Conservation (phyloP, 2,888 invertebrate genomes). For the Erpobdella octoculata region DNA sequence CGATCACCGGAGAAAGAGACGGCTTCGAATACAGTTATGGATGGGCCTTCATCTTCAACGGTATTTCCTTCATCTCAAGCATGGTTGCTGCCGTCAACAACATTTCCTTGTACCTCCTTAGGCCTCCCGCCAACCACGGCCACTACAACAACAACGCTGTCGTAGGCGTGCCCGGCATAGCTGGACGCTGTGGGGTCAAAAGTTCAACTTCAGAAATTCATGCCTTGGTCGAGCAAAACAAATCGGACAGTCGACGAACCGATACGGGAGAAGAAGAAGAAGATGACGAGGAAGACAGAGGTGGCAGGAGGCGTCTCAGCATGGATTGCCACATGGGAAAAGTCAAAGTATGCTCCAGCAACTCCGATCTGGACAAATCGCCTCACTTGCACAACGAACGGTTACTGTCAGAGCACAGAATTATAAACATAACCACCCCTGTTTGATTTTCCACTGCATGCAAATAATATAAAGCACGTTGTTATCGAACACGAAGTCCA, state of each 20-base stretch:
- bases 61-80: constrained; percentile 46
- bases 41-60: constrained; percentile 50
- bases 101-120: constrained; percentile 45
- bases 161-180: background rate
- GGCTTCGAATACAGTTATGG: constrained; percentile 36
- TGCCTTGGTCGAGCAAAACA: constrained; percentile 19
- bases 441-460: no score
- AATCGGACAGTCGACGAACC: background rate
- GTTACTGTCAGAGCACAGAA: constrained; percentile 15
- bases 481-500: no score
- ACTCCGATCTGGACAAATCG: constrained; percentile 8
- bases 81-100: constrained; percentile 47
- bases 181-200: background rate
- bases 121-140: background rate
- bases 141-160: background rate
- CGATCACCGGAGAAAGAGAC: constrained; percentile 35
- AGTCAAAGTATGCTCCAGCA: constrained; percentile 1
- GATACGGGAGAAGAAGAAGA: background rate
- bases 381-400: background rate
- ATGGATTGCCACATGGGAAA: background rate
- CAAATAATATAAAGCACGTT: no score
- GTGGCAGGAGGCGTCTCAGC: background rate
- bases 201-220: background rate
- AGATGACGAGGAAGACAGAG: no score
- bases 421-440: constrained; percentile 19